Percentiles rank a stretch among this genome's conserved stretches.
These are phyloP conservation scores for Platyrinchus mystaceus DNA, from an alignment of 2,797 vertebrate genomes.

Conservation along the genomic window DNA sequence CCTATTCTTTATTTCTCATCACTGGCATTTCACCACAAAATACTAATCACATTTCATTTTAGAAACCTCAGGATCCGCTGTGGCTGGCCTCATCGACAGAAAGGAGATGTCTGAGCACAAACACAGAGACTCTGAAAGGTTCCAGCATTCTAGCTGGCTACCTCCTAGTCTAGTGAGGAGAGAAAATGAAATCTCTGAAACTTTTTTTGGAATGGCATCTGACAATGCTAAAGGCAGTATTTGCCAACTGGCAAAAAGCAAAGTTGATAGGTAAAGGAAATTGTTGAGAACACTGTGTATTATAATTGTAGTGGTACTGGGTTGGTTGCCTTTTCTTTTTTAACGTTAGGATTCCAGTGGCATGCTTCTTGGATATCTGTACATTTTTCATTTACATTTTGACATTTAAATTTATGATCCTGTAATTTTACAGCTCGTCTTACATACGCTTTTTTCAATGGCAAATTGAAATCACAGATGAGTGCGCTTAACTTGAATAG, in stretches of 20 bases:
- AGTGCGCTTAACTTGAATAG: conserved; percentile 24
- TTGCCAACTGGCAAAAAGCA: conserved; percentile 48
- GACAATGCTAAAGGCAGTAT: conserved; percentile 12
- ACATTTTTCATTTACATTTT: conserved; percentile 63
- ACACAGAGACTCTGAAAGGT: neutral
- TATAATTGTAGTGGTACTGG: conserved; percentile 16
- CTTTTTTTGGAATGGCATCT: conserved; percentile 20
- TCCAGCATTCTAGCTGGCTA: conserved; percentile 31
- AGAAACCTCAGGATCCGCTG: conserved; percentile 26
- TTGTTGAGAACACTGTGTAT: neutral
- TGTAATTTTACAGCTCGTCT: conserved; percentile 71
- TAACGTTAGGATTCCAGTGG: conserved; percentile 41
- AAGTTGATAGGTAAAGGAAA: conserved; percentile 44
- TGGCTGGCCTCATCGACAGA: neutral
- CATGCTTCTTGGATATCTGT: conserved; percentile 28
- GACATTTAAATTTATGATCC: conserved; percentile 63
- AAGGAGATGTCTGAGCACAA: neutral
- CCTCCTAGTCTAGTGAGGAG: neutral
- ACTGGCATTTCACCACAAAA: conserved; percentile 23
- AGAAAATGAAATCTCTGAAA: neutral
- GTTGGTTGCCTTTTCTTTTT: neutral
- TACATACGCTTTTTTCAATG: conserved; percentile 52
- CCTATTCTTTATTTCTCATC: conserved; percentile 29
- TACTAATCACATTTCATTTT: conserved; percentile 32
- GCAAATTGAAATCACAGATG: conserved; percentile 62